Evolutionary conservation across 2,888 invertebrate species (phyloP), one percentile per base, ranked within the genome.

Genomic region (Mimumesa dahlbomi): DNA sequence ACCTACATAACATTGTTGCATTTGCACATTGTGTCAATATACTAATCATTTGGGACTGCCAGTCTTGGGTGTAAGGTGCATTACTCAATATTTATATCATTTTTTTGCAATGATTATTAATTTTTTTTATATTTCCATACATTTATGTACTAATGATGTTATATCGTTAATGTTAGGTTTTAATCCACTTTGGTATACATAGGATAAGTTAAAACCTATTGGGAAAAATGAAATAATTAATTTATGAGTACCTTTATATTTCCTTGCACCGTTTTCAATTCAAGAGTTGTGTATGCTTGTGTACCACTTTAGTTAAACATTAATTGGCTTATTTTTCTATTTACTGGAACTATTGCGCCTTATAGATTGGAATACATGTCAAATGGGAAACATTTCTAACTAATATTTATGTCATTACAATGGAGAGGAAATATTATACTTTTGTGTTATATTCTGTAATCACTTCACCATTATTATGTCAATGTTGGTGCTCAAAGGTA

Each of bases 1-100:
- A 54, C 29, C 34, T 75, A 75, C 73, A 64, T 64, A 71, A 62
- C 64, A 70, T 73, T 68, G 68, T 68, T 68, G 69, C 69, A 73
- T 65, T 65, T 48, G 31, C 42, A 58, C n/a, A n/a, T n/a, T 43
- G 36, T 58, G 19, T 38, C 38, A 25, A 53, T 29, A 31, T 69
- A 53, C 21, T 43, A 19, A 53, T 7, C 11, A 25, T 19, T 52
- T 45, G 19, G 38, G 42, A 61, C 21, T 21, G 0, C 2, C 22
- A 11, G 3, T 9, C 18, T 16, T 16, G 4, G 5, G 16, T 40
- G 40, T n/a, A n/a, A n/a, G n/a, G n/a, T n/a, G n/a, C n/a, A n/a
- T n/a, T n/a, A n/a, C 0, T 29, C 6, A 9, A 29, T 29, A 29
- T 29, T 29, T 9, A 29, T 29, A 6, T 1, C 9, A 22, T 11